Conservation (phyloP, 2,113 vertebrate species). For the Plotosus lineatus region DNA sequence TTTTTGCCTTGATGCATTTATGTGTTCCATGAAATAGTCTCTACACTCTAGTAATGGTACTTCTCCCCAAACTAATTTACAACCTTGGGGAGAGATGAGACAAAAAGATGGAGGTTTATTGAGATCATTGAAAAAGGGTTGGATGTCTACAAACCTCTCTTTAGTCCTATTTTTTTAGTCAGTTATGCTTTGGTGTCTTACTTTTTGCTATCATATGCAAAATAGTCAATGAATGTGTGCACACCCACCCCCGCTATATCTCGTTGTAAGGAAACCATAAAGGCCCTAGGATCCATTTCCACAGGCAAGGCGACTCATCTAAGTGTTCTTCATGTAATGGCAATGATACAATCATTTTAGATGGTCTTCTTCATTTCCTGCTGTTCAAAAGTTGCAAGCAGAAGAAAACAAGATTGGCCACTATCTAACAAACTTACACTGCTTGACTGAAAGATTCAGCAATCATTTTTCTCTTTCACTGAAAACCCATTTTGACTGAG, state of each 20-base stretch:
- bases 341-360: conserved; percentile 54
- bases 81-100: conserved; percentile 35
- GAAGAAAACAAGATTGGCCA: conserved; percentile 35
- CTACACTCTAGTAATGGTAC: conserved; percentile 46
- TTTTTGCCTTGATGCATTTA: conserved; percentile 56
- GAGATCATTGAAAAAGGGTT: background rate
- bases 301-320: conserved; percentile 37
- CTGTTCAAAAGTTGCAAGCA: conserved; percentile 39
- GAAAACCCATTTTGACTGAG: conserved; percentile 17
- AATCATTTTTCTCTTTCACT: conserved; percentile 39
- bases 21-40: conserved; percentile 52
- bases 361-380: conserved; percentile 53
- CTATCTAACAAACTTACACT: conserved; percentile 15
- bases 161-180: background rate
- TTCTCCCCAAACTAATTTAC: conserved; percentile 51
- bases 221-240: background rate
- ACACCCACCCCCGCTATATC: background rate
- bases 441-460: conserved; percentile 32
- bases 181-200: background rate
- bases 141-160: background rate
- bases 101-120: conserved; percentile 7
- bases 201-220: background rate
- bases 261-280: conserved; percentile 41
- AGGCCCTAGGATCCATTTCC: conserved; percentile 35
- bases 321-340: conserved; percentile 53